Base-by-base conservation (phyloP, 2,888 invertebrate species). In the Pyrgus malvae region DNA sequence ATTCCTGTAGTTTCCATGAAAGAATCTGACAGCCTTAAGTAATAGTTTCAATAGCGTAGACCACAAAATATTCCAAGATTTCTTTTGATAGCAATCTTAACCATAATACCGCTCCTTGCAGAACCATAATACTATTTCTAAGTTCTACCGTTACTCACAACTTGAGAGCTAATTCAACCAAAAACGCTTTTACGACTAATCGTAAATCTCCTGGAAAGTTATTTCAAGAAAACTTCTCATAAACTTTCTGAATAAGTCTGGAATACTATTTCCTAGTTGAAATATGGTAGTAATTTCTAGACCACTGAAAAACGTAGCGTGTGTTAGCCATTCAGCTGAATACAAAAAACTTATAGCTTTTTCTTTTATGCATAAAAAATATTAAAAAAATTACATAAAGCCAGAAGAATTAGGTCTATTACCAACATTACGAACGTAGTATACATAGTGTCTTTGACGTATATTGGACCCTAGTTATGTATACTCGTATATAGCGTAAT, bases 161-260 rank as follows among this genome's bases (percentile, higher is more conserved):
- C 76, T 86, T 76, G 66, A 63, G 68, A 74, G 75, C 77, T 77
- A 78, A 82, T 78, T 80, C 78, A 74, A 73, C 76, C 75, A 73
- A 74, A 74, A 78, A 74, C 69, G 68, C 65, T 76, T 78, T 80
- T 78, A 79, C 74, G 74, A 69, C 75, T 75, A 68, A 75, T 78
- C 77, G 78, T 84, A 85, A 84, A 84, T 83, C 75, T 70, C 67
- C 60, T 58, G 66, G 66, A 74, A 69, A 66, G 68, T 64, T 72
- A 68, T 71, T 75, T 69, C 65, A 66, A 68, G 67, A 59, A 67
- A 68, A 42, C 41, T 48, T 48, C 35, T 27, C 41, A 38, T 55
- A 48, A 45, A 48, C 40, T 54, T 48, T 48, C 33, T 23, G 54
- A 49, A 41, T 49, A 48, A 45, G 53, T 40, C 54, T 40, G 40